These are phyloP conservation scores for Diabrotica balteata DNA, from an alignment of 2,888 invertebrate species.

Conservation along the genomic window DNA sequence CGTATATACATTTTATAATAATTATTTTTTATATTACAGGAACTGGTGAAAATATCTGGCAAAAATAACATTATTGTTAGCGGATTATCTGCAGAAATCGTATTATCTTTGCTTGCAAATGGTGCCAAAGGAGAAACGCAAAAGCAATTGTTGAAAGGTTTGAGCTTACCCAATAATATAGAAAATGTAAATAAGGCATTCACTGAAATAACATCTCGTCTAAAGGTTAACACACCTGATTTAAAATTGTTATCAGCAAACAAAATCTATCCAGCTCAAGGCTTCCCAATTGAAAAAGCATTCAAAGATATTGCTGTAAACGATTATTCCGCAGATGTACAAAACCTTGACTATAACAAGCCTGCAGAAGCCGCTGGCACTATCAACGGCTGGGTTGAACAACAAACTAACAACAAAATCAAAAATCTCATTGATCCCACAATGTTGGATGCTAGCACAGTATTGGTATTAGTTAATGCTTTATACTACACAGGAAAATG, in stretches of 20 bases:
- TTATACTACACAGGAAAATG: slow-evolving; percentile 55
- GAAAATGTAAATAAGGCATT: slow-evolving; percentile 35
- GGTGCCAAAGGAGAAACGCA: slow-evolving; percentile 50
- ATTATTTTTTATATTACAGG: slow-evolving; percentile 34
- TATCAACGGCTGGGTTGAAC: slow-evolving; percentile 45
- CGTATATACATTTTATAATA: no score
- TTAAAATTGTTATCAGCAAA: slow-evolving; percentile 47
- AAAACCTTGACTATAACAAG: slow-evolving; percentile 53
- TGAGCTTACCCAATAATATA: slow-evolving; percentile 36
- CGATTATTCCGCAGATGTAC: slow-evolving; percentile 52
- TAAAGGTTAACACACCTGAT: slow-evolving; percentile 31
- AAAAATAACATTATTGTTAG: slow-evolving; percentile 46
- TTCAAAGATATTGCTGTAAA: slow-evolving; percentile 65
- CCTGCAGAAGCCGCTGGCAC: slow-evolving; percentile 39
- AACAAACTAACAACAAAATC: slow-evolving; percentile 55
- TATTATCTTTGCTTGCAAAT: slow-evolving; percentile 46
- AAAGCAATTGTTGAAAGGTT: slow-evolving; percentile 38
- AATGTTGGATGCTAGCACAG: slow-evolving; percentile 42
- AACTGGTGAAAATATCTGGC: slow-evolving; percentile 33
- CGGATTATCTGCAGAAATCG: slow-evolving; percentile 48
- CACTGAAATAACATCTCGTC: slow-evolving; percentile 26
- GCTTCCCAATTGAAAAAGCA: slow-evolving; percentile 62
- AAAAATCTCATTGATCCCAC: slow-evolving; percentile 46
- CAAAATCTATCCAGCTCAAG: slow-evolving; percentile 69
- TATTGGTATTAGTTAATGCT: slow-evolving; percentile 53